Percentiles rank a stretch among this genome's conserved stretches.
Conservation (phyloP, 2,888 invertebrate species). For the Himalopsyche japonica region DNA sequence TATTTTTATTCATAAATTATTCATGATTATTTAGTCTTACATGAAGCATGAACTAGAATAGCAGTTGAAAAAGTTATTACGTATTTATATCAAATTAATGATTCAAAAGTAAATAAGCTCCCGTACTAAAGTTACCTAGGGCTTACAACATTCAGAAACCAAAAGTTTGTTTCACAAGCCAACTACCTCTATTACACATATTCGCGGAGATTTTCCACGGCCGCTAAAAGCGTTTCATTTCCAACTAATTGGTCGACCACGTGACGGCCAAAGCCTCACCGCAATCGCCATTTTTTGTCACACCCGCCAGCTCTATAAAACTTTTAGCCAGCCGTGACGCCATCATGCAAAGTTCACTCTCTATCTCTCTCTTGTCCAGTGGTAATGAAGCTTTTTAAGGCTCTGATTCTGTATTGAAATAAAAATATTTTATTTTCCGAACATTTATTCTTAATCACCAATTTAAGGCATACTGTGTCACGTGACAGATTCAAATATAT, state of each 20-base stretch:
- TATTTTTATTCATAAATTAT: too few species aligned
- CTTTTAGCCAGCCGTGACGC: slow-evolving; percentile 12
- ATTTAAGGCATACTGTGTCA: too few species aligned
- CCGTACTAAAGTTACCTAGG: background rate
- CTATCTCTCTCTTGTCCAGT: background rate
- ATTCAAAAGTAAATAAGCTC: too few species aligned
- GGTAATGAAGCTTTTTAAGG: background rate
- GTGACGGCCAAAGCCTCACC: slow-evolving; percentile 29
- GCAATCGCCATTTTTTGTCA: slow-evolving; percentile 31
- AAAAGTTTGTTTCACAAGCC: background rate
- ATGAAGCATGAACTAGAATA: too few species aligned
- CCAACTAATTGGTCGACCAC: slow-evolving; percentile 36
- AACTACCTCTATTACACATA: background rate
- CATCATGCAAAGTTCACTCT: slow-evolving; percentile 3
- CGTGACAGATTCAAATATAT: too few species aligned
- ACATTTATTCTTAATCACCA: too few species aligned
- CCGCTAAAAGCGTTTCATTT: slow-evolving; percentile 25
- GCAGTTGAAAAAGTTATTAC: too few species aligned
- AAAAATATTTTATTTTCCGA: too few species aligned
- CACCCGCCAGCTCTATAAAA: slow-evolving; percentile 28
- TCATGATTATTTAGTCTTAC: too few species aligned
- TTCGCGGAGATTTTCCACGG: background rate
- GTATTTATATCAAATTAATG: too few species aligned
- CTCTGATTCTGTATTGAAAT: too few species aligned
- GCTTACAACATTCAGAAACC: background rate